Evolutionary conservation across 2,797 vertebrate species (phyloP), one percentile per base, ranked within the genome.

Genomic region (Melopsittacus undulatus): DNA sequence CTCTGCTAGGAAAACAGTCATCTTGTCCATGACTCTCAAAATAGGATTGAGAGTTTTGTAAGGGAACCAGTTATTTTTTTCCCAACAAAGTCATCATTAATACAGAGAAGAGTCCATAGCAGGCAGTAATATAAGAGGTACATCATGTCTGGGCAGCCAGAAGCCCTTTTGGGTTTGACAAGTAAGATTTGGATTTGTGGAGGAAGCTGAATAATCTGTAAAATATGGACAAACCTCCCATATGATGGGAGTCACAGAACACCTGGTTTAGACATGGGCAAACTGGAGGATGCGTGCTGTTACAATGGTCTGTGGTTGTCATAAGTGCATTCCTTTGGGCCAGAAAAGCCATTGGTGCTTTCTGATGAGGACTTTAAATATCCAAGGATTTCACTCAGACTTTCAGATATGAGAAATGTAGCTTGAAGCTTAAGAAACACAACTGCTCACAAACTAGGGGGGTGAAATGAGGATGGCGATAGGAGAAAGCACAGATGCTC

Each of bases 261-360:
- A 40, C 32, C 49, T 36, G 56, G 6, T 17, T 32, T 42, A 34
- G 40, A 5, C 26, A 3, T 1, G 14, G 64, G 24, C 4, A 3
- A 42, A 13, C 4, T 5, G 59, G 51, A 46, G n/a, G 18, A 21
- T 52, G 30, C 4, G 1, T 2, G 5, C 46, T 18, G 4, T 40
- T 77, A 32, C 1, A 26, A 10, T 9, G 1, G n/a, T 34, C 68
- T 52, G 57, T 51, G 74, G 72, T 40, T 45, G 27, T 34, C 15
- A 5, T 24, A 66, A 52, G 51, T 38, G 57, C 5, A 1, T 79
- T 78, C 36, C 36, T 82, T 51, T 62, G 42, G 76, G 46, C 51
- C 62, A 32, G 64, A 49, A 68, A 21, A 75, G 40, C 26, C 42
- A 51, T 45, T 27, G 45, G 46, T 77, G 36, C n/a, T 62, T 46